Percentiles rank a stretch among this genome's conserved stretches.
phyloP scores from a whole-genome alignment of 2,113 vertebrate genomes.

The Zapornia atra region DNA sequence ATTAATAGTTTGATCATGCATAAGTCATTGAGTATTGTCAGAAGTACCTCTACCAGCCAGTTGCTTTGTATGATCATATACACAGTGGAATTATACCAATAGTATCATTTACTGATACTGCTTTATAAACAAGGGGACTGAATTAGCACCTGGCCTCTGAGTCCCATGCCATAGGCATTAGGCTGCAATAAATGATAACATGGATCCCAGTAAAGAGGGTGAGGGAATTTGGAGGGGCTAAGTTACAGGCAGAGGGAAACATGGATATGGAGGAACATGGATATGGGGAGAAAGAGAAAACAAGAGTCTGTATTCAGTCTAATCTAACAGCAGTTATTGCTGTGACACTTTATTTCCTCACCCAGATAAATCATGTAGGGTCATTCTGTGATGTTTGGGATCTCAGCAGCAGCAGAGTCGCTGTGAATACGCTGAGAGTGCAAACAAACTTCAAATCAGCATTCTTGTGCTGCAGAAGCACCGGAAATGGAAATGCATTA shows the following conservation, averaged over 20 bases:
- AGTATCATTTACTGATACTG: fast-evolving
- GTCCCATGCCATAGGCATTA: neutral
- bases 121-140: neutral
- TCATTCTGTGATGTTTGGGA: neutral
- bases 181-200: neutral
- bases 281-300: neutral
- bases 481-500: neutral
- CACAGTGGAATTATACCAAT: neutral
- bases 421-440: neutral
- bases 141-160: neutral
- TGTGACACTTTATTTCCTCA: neutral
- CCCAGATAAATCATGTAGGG: neutral
- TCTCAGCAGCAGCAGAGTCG: neutral
- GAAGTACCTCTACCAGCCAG: neutral
- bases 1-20: neutral
- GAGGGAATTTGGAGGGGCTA: neutral
- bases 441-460: neutral
- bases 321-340: neutral
- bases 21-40: neutral
- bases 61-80: neutral
- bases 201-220: neutral
- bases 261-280: neutral
- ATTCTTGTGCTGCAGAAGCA: neutral
- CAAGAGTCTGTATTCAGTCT: neutral
- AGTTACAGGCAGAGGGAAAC: neutral